Conservation (phyloP, 2,888 invertebrate species). For the Morpho achilles region DNA sequence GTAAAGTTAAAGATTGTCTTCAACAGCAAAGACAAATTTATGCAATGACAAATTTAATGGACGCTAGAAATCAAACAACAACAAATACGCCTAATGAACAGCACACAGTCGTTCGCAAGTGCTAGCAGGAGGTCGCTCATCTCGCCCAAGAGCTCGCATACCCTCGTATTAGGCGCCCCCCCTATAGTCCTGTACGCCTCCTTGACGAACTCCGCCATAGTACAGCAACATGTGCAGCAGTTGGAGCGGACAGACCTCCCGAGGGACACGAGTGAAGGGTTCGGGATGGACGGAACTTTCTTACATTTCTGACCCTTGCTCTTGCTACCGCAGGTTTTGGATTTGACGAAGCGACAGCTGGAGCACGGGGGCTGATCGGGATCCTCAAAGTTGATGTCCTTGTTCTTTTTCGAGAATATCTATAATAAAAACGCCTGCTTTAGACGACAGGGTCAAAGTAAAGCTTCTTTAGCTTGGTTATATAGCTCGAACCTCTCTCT, state of each 20-base stretch:
- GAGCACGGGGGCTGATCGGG: background rate
- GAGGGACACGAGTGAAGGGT: background rate
- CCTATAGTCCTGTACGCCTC: conserved; percentile 7
- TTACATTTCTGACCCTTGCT: background rate
- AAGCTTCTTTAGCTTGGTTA: too few species aligned
- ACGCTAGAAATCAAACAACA: background rate
- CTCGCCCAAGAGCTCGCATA: conserved; percentile 9
- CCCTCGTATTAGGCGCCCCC: conserved; percentile 7
- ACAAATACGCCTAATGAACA: conserved; percentile 5
- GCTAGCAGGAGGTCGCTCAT: conserved; percentile 11
- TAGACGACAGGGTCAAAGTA: too few species aligned
- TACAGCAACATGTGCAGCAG: conserved; percentile 13
- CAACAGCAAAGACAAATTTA: too few species aligned
- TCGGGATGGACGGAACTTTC: background rate
- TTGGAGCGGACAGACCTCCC: background rate
- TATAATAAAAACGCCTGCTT: background rate
- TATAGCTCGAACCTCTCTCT: too few species aligned
- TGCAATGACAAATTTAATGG: too few species aligned
- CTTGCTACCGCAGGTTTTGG: conserved; percentile 7
- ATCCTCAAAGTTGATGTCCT: too few species aligned
- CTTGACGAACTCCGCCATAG: conserved; percentile 9
- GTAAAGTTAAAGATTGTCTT: too few species aligned
- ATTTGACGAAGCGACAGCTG: conserved; percentile 11
- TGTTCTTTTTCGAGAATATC: background rate
- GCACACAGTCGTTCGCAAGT: conserved; percentile 9